A percentile compares a stretch with the other conserved stretches of the same genome.
phyloP scores from a whole-genome alignment of 2,888 invertebrate genomes.

The Epiblema foenella region DNA sequence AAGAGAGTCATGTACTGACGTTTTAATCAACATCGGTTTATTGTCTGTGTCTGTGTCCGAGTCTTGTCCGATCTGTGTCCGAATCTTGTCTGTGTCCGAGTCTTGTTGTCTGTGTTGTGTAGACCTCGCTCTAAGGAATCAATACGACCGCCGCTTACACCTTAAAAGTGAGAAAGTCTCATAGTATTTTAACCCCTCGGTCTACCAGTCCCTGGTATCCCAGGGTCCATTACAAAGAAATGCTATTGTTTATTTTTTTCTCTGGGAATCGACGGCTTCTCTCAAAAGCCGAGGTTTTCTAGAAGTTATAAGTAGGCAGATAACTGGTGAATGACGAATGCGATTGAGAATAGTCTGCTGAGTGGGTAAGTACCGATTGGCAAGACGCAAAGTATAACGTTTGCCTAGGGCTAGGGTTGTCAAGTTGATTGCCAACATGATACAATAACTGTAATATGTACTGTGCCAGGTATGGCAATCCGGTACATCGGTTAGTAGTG shows the following conservation, averaged over 20 bases:
- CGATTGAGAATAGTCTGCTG: background rate
- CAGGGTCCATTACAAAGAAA: too few species aligned
- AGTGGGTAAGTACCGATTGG: background rate
- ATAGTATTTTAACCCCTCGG: background rate
- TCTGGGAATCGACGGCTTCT: too few species aligned
- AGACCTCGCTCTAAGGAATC: conserved; percentile 3
- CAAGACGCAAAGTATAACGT: background rate
- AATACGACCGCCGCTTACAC: background rate
- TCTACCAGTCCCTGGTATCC: too few species aligned
- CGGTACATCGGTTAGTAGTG: too few species aligned
- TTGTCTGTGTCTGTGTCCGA: background rate
- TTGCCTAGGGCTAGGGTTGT: conserved; percentile 8
- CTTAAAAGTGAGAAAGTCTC: conserved; percentile 2
- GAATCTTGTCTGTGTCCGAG: too few species aligned
- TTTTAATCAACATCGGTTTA: background rate
- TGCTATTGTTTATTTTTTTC: too few species aligned
- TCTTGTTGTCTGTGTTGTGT: too few species aligned
- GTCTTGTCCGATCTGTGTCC: too few species aligned
- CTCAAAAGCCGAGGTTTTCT: background rate
- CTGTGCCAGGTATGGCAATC: too few species aligned
- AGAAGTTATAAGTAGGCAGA: too few species aligned
- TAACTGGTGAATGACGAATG: background rate
- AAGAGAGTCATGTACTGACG: background rate
- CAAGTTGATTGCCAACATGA: too few species aligned
- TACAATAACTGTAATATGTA: too few species aligned